Evolutionary conservation across 2,888 invertebrate genomes (phyloP), one percentile per base, ranked within the genome.

Genomic region (Ceratothoa steindachneri): DNA sequence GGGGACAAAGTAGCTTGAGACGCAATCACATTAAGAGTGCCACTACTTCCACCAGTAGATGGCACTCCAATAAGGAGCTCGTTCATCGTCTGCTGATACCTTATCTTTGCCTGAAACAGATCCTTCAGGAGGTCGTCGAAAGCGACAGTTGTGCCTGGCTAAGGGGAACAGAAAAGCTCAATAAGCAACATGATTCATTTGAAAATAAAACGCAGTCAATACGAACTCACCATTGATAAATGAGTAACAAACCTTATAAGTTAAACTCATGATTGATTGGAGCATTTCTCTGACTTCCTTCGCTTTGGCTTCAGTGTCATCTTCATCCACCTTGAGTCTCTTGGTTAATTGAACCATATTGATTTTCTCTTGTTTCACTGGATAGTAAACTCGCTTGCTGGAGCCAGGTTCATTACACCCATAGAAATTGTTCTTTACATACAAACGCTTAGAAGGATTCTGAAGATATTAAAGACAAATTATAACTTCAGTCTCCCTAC

Each of bases 361-460:
- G 22, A 69, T 31, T 52, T 78, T 78, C 31, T 78, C 78, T 64
- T 76, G 76, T 60, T 79, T 79, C 0, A 79, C 74, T 12, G 79
- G 79, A 55, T 74, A 79, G 30, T 76, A 79, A 9, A 76, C 74
- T 29, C 76, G 30, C 55, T 79, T 79, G 64, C 75, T 68, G 9
- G 76, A 69, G 0, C 73, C 70, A 12, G 73, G 73, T 27, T 77
- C 74, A 30, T 76, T 74, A 31, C 73, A 74, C 3, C 79, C 79
- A 53, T 79, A 79, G 64, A 75, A 79, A 51, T 79, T 76, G 24
- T 79, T 79, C 60, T 79, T 79, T 22, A 79, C 73, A 70, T 76
- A 79, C 15, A 79, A 66, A 4, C 76, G 69, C 66, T 76, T 79
- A 9, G 64, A 30, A 22, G 72, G 53, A 30, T 69, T 75, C 67